These are phyloP conservation scores for Rhorus exstirpatorius DNA, from an alignment of 2,888 invertebrate genomes.

Conservation along the genomic window DNA sequence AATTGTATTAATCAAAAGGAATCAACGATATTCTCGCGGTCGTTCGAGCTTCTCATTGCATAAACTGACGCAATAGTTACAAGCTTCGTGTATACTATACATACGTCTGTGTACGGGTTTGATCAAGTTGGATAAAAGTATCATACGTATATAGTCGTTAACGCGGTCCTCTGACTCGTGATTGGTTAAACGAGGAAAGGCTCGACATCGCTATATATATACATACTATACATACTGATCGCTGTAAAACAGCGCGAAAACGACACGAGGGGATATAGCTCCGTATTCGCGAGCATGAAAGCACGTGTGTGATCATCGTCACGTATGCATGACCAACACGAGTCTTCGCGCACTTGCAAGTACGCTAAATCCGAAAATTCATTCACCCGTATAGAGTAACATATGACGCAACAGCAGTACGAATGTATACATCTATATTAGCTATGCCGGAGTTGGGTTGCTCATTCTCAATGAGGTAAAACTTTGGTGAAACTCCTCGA, in stretches of 20 bases:
- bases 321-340: constrained; percentile 37
- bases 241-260: neutral
- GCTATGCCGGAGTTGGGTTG: too few relatives aligned
- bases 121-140: neutral
- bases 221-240: neutral
- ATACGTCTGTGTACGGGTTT: neutral
- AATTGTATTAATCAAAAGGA: constrained; percentile 68
- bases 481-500: too few relatives aligned
- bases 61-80: constrained; percentile 58
- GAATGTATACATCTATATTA: too few relatives aligned
- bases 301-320: constrained; percentile 41
- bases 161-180: neutral
- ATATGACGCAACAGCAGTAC: constrained; percentile 43
- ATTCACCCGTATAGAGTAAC: too few relatives aligned
- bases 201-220: constrained; percentile 45
- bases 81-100: constrained; percentile 4
- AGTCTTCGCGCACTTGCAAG: constrained; percentile 28
- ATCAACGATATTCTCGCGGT: constrained; percentile 49
- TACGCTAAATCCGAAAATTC: constrained; percentile 27
- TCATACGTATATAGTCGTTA: neutral
- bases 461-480: too few relatives aligned
- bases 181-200: constrained; percentile 56
- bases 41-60: constrained; percentile 52
- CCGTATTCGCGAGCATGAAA: constrained; percentile 14
- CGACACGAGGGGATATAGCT: neutral